These are phyloP conservation scores for Pycnonotus jocosus DNA, from an alignment of 2,113 vertebrate genomes.

Conservation along the genomic window DNA sequence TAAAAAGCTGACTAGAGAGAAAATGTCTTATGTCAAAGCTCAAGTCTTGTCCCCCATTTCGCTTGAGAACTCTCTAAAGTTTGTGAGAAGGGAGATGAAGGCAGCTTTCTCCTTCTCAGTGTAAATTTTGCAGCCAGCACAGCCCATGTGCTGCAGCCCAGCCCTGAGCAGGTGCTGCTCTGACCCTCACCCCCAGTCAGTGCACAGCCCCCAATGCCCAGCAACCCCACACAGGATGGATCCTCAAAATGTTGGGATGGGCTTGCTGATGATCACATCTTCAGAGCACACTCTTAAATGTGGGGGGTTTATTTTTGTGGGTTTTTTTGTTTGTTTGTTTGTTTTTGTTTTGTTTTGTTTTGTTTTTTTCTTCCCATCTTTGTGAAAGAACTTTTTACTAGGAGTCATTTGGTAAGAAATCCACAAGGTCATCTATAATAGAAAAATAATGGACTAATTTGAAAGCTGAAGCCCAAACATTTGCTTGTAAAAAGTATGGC, in stretches of 20 bases:
- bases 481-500: not conserved
- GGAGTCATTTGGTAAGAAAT: not conserved
- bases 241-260: not conserved
- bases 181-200: not conserved
- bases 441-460: not conserved
- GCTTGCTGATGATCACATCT: not conserved
- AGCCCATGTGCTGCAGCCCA: not conserved
- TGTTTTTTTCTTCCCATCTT: not conserved
- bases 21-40: not conserved
- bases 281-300: not conserved
- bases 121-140: not conserved
- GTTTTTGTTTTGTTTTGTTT: not conserved
- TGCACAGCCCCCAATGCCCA: not conserved
- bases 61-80: not conserved
- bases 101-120: not conserved
- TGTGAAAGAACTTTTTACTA: not conserved
- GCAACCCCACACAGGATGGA: not conserved
- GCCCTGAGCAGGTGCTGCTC: not conserved
- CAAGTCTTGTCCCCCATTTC: not conserved
- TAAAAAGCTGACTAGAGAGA: not conserved
- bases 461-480: not conserved
- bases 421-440: not conserved
- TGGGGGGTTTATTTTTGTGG: too few relatives aligned
- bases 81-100: not conserved
- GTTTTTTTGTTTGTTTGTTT: too few relatives aligned